Evolutionary conservation across 2,113 vertebrate species (phyloP).

Genomic region (Pipra filicauda): DNA sequence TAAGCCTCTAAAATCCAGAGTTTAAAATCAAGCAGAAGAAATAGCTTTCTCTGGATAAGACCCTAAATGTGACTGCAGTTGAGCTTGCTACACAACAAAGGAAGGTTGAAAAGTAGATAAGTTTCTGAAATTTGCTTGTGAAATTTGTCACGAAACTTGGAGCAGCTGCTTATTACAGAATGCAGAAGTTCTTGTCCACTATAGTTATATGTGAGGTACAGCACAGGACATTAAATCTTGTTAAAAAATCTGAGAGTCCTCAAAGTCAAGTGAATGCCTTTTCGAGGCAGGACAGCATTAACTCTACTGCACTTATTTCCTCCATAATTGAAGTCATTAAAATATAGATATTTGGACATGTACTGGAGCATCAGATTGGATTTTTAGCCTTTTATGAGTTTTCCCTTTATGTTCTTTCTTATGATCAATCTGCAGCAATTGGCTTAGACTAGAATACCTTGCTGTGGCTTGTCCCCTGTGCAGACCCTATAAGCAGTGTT

Average conservation of each 20-base stretch:
- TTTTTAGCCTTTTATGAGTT: slow-evolving; percentile 22
- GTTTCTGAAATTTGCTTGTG: background rate
- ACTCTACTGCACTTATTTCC: background rate
- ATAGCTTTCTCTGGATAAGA: background rate
- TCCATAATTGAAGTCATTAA: background rate
- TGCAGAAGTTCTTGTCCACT: background rate
- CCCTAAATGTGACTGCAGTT: background rate
- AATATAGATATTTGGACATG: background rate
- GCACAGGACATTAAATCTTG: background rate
- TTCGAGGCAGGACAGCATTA: background rate
- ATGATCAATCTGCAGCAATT: background rate
- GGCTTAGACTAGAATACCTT: background rate
- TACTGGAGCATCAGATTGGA: background rate
- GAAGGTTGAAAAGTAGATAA: background rate
- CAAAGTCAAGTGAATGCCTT: background rate
- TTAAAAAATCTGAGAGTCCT: background rate
- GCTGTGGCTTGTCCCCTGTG: background rate
- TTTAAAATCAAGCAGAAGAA: background rate
- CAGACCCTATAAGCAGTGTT: background rate
- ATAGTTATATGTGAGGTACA: background rate
- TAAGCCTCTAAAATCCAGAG: background rate
- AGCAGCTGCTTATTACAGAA: background rate
- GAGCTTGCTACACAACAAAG: background rate
- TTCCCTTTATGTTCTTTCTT: background rate
- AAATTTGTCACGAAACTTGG: background rate